Evolutionary conservation across 2,888 invertebrate genomes (phyloP).

Genomic region (Baccha elongata): DNA sequence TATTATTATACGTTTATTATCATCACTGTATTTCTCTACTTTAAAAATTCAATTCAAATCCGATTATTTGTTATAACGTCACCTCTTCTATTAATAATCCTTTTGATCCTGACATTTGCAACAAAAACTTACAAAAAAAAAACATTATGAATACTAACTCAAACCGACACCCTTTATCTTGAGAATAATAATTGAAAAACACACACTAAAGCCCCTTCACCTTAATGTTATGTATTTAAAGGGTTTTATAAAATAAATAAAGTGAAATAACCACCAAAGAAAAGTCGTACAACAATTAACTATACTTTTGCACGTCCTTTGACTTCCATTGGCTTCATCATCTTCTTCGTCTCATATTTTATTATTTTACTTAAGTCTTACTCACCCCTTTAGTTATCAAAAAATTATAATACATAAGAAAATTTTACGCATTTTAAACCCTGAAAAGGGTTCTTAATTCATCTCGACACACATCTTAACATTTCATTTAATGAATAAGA

Average conservation of each 20-base stretch:
- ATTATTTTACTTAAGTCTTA: not conserved
- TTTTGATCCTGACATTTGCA: conserved; percentile 27
- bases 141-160: conserved; percentile 11
- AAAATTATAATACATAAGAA: conserved; percentile 5
- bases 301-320: conserved; percentile 29
- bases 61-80: not conserved
- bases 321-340: conserved; percentile 49
- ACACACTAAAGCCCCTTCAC: conserved; percentile 6
- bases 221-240: conserved; percentile 8
- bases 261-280: conserved; percentile 49
- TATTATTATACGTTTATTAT: too few relatives aligned
- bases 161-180: not conserved
- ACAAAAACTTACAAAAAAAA: not conserved
- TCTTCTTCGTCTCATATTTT: conserved; percentile 12
- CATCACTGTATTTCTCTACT: too few relatives aligned
- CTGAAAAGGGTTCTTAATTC: conserved; percentile 35
- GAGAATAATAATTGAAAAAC: not conserved
- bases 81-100: conserved; percentile 25
- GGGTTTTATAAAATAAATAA: conserved; percentile 7
- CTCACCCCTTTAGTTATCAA: conserved; percentile 41
- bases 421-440: conserved; percentile 43
- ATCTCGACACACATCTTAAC: conserved; percentile 9
- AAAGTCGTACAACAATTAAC: conserved; percentile 40
- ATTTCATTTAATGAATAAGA: conserved; percentile 3
- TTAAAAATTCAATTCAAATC: too few relatives aligned